These are phyloP conservation scores for Muraenolepis orangiensis DNA, from an alignment of 2,797 vertebrate genomes.

Conservation along the genomic window DNA sequence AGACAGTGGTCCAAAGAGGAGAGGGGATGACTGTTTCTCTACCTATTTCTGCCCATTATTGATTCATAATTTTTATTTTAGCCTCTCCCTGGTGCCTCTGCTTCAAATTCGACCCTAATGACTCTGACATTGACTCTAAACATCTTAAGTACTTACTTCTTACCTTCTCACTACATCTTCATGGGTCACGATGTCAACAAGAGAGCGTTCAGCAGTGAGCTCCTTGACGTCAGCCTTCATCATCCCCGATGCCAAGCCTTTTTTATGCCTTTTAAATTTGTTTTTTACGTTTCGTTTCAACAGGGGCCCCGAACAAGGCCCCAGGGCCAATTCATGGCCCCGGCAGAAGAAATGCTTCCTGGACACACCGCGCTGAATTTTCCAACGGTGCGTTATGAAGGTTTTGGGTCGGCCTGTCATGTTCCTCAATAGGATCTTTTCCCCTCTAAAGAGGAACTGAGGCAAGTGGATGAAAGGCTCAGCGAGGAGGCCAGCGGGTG, in stretches of 20 bases:
- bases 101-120: not conserved
- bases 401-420: conserved; percentile 22
- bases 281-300: conserved; percentile 22
- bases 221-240: not conserved
- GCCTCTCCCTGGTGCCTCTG: not conserved
- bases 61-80: not conserved
- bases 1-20: not conserved
- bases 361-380: conserved; percentile 43
- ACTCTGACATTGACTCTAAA: not conserved
- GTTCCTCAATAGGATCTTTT: conserved; percentile 46
- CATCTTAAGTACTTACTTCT: not conserved
- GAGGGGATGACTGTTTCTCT: not conserved
- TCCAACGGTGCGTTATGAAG: conserved; percentile 33
- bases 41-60: not conserved
- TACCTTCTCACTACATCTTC: not conserved
- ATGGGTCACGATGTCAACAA: not conserved
- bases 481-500: conserved; percentile 31
- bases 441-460: conserved; percentile 45
- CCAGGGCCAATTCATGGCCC: conserved; percentile 20
- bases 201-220: not conserved
- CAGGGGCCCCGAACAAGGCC: conserved; percentile 45
- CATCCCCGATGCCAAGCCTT: not conserved
- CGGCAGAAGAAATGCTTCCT: conserved; percentile 38
- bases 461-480: conserved; percentile 22
- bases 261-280: not conserved